A percentile compares a stretch with the other conserved stretches of the same genome.
phyloP scores from a whole-genome alignment of 2,113 vertebrate species.

The Paramormyrops kingsleyae region DNA sequence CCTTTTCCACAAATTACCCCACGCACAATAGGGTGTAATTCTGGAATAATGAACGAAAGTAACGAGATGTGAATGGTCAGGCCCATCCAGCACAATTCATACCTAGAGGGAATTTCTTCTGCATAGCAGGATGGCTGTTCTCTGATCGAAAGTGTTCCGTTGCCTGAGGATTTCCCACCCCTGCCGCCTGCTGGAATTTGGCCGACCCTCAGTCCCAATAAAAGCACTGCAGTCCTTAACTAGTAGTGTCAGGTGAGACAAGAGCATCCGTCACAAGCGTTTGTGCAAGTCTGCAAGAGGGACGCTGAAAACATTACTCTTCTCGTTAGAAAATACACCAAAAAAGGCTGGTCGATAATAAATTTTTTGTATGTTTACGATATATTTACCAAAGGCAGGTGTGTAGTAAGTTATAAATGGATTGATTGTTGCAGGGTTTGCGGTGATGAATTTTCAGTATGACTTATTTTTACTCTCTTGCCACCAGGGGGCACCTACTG shows the following conservation, averaged over 20 bases:
- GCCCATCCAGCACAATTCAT: not conserved
- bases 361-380: not conserved
- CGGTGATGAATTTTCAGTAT: not conserved
- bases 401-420: not conserved
- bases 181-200: not conserved
- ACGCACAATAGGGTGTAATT: not conserved
- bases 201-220: not conserved
- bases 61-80: not conserved
- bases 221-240: not conserved
- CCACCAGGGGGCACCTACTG: slow-evolving; percentile 59
- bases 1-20: not conserved
- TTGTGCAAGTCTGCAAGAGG: not conserved
- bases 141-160: not conserved
- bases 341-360: not conserved
- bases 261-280: not conserved
- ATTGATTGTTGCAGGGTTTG: not conserved
- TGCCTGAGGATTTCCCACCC: not conserved
- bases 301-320: not conserved
- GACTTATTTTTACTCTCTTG: slow-evolving; percentile 26
- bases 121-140: not conserved
- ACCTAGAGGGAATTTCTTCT: not conserved
- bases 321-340: not conserved
- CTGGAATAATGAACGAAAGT: not conserved
- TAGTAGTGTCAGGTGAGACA: not conserved
- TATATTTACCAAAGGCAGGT: not conserved